Conservation (phyloP, 2,888 invertebrate genomes). For the Ochlodes sylvanus region DNA sequence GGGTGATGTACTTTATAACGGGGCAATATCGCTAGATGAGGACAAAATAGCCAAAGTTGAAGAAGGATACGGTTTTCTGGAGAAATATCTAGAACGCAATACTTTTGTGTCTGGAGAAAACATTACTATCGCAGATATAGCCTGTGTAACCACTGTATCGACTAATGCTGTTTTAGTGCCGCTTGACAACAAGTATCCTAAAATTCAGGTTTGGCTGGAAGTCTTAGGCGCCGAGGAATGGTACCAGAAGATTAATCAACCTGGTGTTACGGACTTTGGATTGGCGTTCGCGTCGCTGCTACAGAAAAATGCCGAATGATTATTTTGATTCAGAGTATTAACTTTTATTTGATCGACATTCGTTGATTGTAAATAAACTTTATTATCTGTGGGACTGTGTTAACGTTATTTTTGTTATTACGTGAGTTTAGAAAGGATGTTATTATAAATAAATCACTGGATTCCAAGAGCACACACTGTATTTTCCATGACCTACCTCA, state of each 20-base stretch:
- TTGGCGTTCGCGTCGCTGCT: not conserved
- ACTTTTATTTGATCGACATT: too few species aligned
- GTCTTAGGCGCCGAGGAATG: not conserved
- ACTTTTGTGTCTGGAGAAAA: constrained; percentile 51
- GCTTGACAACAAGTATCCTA: constrained; percentile 1
- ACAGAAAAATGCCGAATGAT: not conserved
- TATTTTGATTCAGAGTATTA: too few species aligned
- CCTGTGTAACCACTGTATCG: constrained; percentile 50
- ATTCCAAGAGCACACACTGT: too few species aligned
- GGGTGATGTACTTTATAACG: constrained; percentile 37
- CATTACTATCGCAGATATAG: constrained; percentile 59
- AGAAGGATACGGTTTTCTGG: constrained; percentile 54
- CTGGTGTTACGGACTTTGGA: constrained; percentile 4
- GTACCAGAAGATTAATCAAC: constrained; percentile 9
- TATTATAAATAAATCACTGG: too few species aligned
- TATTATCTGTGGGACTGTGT: too few species aligned
- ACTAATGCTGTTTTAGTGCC: not conserved
- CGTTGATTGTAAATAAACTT: too few species aligned
- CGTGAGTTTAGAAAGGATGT: too few species aligned
- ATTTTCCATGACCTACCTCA: too few species aligned
- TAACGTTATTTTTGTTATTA: too few species aligned
- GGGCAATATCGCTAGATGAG: constrained; percentile 40
- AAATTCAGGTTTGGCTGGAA: not conserved
- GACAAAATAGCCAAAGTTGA: constrained; percentile 46
- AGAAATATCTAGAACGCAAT: constrained; percentile 54